Base-by-base conservation (phyloP, 1,140 invertebrate species). In the Zaprionus capensis region DNA sequence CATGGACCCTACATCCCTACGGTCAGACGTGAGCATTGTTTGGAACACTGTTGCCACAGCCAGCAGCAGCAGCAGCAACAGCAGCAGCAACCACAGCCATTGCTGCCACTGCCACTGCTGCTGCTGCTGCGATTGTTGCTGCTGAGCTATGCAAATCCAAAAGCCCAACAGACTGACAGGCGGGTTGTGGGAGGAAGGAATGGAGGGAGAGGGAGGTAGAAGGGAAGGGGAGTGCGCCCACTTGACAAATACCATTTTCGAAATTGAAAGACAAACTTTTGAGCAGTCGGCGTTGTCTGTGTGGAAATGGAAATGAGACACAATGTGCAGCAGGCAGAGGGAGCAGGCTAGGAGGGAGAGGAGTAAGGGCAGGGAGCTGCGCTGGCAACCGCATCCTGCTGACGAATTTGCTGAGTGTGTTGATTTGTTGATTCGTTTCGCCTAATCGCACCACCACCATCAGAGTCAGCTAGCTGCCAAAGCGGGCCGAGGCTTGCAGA, bases 191-290 rank as follows among this genome's bases (percentile, higher is more conserved):
- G 24, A 4, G 22, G 56, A 17, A n/a, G 11, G 26, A 41, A 22
- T 4, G 7, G 14, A 15, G 17, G n/a, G 6, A 14, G 6, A n/a
- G 57, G 36, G 56, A 5, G 44, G 26, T 5, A 31, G 22, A 17
- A 24, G 14, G 17, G 36, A 5, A 71, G 38, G 41, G 61, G 67
- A 62, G 22, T 56, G 63, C 85, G 61, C 85, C 85, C 85, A 88
- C 91, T 91, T 82, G 86, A 88, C 91, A 92, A 92, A 92, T 92
- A 92, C 91, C 91, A 92, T 92, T 92, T 92, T 91, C 86, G 81
- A 92, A 92, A 92, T 92, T 92, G 91, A 92, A 92, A 91, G 91
- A 91, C 91, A 92, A 92, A 92, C 91, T 92, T 92, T 91, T 86
- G 78, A 91, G 80, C 81, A 91, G 85, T 91, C 78, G 85, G 81